Percentiles rank a stretch among this genome's conserved stretches.
Evolutionary conservation across 2,113 vertebrate genomes (phyloP).

Genomic region (Pipra filicauda): DNA sequence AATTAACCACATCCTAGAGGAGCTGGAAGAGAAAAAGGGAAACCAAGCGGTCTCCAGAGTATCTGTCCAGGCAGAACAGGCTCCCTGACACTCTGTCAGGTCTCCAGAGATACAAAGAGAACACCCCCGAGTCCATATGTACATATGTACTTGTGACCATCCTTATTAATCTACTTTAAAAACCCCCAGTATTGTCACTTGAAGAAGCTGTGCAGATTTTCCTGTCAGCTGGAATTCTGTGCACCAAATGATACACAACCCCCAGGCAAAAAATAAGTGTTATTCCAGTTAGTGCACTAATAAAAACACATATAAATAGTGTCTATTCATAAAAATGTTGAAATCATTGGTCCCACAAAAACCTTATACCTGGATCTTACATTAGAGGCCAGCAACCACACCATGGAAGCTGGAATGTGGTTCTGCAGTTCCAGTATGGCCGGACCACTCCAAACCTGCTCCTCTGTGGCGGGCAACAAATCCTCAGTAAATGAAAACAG

Average conservation of each 20-base stretch:
- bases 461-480: background rate
- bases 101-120: background rate
- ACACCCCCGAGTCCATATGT: background rate
- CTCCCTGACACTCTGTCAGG: background rate
- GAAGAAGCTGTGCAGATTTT: background rate
- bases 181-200: rapidly evolving
- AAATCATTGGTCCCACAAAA: background rate
- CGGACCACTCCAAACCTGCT: background rate
- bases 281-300: background rate
- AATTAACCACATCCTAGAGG: slow-evolving; percentile 62
- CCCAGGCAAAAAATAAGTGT: background rate
- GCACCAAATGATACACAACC: background rate
- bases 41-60: background rate
- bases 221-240: background rate
- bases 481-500: background rate
- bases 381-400: background rate
- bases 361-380: background rate
- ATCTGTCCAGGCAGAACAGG: background rate
- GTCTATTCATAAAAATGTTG: background rate
- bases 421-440: background rate
- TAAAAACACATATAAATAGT: background rate
- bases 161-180: background rate
- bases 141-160: background rate
- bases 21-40: background rate
- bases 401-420: background rate